Percentiles rank a stretch among this genome's conserved stretches.
Conservation (phyloP, 2,113 vertebrate species). For the Otis tarda region DNA sequence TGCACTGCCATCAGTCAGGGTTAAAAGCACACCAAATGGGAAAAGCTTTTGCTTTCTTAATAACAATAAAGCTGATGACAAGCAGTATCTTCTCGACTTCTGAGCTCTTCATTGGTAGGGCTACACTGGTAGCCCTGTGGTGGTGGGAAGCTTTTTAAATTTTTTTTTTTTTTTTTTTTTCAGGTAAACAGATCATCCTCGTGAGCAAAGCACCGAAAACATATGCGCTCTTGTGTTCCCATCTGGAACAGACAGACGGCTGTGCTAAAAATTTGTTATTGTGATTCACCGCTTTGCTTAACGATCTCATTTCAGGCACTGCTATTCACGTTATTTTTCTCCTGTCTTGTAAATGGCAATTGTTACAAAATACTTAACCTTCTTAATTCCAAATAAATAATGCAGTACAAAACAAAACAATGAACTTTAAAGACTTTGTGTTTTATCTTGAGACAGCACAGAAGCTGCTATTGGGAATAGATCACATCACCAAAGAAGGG, state of each 20-base stretch:
- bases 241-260: neutral
- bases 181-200: neutral
- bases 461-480: constrained; percentile 32
- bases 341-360: constrained; percentile 60
- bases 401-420: neutral
- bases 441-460: neutral
- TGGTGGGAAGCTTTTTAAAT: neutral
- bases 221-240: neutral
- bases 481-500: neutral
- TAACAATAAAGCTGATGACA: neutral
- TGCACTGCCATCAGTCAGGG: neutral
- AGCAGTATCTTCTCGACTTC: neutral
- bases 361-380: constrained; percentile 50
- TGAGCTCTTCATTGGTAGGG: neutral
- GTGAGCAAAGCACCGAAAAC: neutral
- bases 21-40: neutral
- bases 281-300: neutral
- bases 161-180: neutral
- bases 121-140: neutral
- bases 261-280: neutral
- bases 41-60: neutral
- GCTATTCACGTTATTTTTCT: neutral
- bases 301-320: neutral
- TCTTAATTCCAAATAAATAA: constrained; percentile 60
- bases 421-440: constrained; percentile 53